Evolutionary conservation across 2,113 vertebrate genomes (phyloP).

Genomic region (Sceloporus undulatus): DNA sequence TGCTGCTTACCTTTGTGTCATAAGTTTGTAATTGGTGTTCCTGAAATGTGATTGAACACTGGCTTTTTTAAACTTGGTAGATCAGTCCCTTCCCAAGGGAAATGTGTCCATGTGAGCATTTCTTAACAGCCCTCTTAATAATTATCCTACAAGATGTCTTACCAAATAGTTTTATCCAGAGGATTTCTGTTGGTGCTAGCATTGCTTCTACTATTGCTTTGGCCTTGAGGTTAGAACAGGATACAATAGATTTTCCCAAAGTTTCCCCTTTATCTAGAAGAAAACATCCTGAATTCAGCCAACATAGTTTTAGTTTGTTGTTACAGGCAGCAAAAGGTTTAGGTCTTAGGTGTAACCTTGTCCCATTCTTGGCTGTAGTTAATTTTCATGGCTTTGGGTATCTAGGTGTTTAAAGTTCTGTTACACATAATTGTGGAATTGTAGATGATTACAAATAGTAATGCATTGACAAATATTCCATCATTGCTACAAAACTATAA

Average conservation of each 20-base stretch:
- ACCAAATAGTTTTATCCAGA: neutral
- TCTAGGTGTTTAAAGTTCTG: neutral
- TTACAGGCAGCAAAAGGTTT: neutral
- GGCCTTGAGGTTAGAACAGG: neutral
- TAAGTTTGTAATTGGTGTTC: neutral
- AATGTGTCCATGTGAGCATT: neutral
- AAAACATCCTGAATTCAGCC: neutral
- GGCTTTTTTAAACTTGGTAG: neutral
- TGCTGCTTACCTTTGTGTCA: neutral
- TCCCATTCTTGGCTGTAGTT: neutral
- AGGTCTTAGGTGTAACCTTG: neutral
- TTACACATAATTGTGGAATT: neutral
- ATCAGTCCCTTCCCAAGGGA: neutral
- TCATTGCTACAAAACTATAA: conserved; percentile 30
- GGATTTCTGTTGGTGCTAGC: neutral
- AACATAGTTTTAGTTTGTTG: neutral
- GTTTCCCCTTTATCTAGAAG: neutral
- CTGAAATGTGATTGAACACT: neutral
- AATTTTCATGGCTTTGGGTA: neutral
- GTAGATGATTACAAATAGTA: neutral
- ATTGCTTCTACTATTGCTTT: neutral
- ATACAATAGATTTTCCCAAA: conserved; percentile 1
- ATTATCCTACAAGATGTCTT: neutral
- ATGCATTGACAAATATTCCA: conserved; percentile 3
- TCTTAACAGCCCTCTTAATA: neutral